phyloP scores from a whole-genome alignment of 1,140 invertebrate genomes.

The Nasonia vitripennis region DNA sequence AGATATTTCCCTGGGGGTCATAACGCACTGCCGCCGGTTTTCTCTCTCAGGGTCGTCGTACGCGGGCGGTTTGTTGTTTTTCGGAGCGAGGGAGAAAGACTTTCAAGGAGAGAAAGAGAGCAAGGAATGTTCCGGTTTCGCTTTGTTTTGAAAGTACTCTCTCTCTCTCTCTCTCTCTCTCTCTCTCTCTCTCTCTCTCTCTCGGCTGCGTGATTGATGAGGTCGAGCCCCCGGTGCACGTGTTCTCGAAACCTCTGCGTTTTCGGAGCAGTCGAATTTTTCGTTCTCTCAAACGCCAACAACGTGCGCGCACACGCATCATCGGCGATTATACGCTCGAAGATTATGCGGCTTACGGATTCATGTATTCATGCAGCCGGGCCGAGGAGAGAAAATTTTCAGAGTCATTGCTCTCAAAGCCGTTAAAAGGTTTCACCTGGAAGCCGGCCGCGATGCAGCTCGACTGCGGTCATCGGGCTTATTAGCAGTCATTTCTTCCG shows the following conservation, averaged over 20 bases:
- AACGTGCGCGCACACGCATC: background rate
- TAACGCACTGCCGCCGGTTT: background rate
- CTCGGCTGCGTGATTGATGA: background rate
- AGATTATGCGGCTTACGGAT: background rate
- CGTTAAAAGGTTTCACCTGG: constrained; percentile 3
- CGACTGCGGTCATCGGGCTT: background rate
- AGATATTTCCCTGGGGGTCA: constrained; percentile 33
- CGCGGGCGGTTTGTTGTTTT: constrained; percentile 2
- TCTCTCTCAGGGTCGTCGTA: constrained; percentile 20
- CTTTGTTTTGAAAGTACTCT: background rate
- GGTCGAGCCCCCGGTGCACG: background rate
- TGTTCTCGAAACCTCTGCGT: background rate
- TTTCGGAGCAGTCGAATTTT: background rate
- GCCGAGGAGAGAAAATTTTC: background rate
- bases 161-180: too few relatives aligned
- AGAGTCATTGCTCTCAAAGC: background rate
- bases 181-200: too few relatives aligned
- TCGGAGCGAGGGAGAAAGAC: background rate
- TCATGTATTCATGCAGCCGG: background rate
- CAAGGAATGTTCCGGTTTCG: background rate
- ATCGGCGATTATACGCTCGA: background rate
- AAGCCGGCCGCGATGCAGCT: background rate
- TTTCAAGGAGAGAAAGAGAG: background rate
- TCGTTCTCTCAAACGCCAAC: too few relatives aligned
- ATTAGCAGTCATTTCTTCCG: background rate